phyloP scores from a whole-genome alignment of 1,140 invertebrate genomes.

The Nasonia longicornis region DNA sequence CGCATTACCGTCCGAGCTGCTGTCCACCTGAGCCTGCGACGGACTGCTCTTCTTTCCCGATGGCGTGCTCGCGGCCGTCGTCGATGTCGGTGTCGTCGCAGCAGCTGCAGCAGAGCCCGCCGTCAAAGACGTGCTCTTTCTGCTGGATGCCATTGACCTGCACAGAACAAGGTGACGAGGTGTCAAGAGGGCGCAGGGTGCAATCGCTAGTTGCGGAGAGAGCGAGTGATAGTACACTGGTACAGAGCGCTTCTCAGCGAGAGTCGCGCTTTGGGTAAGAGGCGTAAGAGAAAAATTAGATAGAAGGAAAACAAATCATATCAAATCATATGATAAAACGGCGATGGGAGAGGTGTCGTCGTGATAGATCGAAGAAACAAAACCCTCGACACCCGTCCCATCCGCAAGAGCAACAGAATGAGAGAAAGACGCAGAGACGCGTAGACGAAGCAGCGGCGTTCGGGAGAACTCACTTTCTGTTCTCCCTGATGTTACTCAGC shows the following conservation, averaged over 20 bases:
- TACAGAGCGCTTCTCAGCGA: no score
- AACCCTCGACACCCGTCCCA: neutral
- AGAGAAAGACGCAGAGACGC: neutral
- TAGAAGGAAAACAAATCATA: neutral
- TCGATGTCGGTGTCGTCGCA: constrained; percentile 2
- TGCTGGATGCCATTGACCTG: constrained; percentile 37
- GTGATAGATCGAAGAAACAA: no score
- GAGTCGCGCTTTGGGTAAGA: neutral
- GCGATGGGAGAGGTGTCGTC: neutral
- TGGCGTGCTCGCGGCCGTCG: constrained; percentile 32
- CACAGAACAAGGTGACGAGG: constrained; percentile 35
- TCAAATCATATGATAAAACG: neutral
- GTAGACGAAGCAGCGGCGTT: neutral
- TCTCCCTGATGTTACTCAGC: constrained; percentile 64
- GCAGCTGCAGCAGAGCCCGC: constrained; percentile 12
- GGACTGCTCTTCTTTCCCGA: constrained; percentile 57
- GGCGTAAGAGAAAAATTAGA: neutral
- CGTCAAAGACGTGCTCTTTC: constrained; percentile 36
- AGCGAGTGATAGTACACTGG: no score
- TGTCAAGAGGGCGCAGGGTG: constrained; percentile 8
- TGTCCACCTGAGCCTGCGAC: constrained; percentile 65
- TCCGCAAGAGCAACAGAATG: neutral
- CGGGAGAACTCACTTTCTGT: constrained; percentile 62
- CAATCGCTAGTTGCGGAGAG: neutral
- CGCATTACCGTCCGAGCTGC: constrained; percentile 74